phyloP scores from a whole-genome alignment of 2,888 invertebrate genomes.

The Eupsilia transversa region DNA sequence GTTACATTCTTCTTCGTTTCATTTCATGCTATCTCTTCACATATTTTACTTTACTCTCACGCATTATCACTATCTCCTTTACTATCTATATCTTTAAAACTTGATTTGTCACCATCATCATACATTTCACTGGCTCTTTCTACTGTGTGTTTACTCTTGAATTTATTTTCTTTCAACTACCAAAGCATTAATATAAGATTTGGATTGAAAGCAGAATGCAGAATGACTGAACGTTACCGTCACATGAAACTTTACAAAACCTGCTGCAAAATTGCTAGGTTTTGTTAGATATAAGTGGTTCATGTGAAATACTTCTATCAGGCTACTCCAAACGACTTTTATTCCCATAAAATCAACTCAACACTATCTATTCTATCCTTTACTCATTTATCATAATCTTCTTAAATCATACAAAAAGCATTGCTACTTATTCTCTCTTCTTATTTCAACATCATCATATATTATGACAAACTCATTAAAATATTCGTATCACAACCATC shows the following conservation, averaged over 20 bases:
- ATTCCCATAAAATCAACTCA: background rate
- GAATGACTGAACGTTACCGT: background rate
- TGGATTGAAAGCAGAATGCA: background rate
- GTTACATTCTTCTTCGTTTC: slow-evolving; percentile 71
- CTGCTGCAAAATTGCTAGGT: background rate
- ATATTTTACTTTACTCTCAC: slow-evolving; percentile 23
- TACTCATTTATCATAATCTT: background rate
- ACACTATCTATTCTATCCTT: background rate
- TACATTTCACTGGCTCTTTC: background rate
- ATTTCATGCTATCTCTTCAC: slow-evolving; percentile 67
- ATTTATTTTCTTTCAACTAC: background rate
- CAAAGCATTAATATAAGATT: background rate
- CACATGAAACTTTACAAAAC: background rate
- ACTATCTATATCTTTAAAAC: slow-evolving; percentile 13
- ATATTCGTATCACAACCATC: background rate
- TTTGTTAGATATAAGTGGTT: background rate
- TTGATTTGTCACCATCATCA: slow-evolving; percentile 4
- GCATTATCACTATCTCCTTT: slow-evolving; percentile 30
- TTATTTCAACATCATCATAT: background rate
- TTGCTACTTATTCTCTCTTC: background rate
- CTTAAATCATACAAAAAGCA: background rate
- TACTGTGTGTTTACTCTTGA: background rate
- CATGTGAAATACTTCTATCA: background rate
- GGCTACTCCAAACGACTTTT: background rate
- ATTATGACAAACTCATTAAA: background rate